A percentile compares a stretch with the other conserved stretches of the same genome.
Conservation (phyloP, 1,140 invertebrate species). For the Meteorus sp. region DNA sequence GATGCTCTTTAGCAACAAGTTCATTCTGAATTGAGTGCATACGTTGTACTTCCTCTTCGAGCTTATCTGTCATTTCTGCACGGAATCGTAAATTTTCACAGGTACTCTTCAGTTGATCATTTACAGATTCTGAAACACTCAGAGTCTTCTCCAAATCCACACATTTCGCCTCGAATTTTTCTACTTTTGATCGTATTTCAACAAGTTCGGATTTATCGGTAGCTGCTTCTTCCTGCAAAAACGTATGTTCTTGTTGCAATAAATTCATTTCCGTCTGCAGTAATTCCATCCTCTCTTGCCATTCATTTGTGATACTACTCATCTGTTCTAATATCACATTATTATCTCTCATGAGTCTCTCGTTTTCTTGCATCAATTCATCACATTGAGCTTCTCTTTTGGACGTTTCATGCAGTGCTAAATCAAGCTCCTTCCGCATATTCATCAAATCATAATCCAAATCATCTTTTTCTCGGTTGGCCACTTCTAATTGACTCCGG, state of each 20-base stretch:
- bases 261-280: slow-evolving; percentile 50
- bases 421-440: slow-evolving; percentile 46
- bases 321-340: slow-evolving; percentile 41
- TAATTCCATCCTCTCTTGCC: not conserved
- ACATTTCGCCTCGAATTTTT: slow-evolving; percentile 54
- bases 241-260: slow-evolving; percentile 54
- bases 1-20: slow-evolving; percentile 36
- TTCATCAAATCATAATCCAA: slow-evolving; percentile 46
- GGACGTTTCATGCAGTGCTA: slow-evolving; percentile 31
- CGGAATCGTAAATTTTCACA: slow-evolving; percentile 36
- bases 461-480: slow-evolving; percentile 39
- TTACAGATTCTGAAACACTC: slow-evolving; percentile 41
- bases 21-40: slow-evolving; percentile 53
- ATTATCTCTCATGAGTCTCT: slow-evolving; percentile 43
- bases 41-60: slow-evolving; percentile 25
- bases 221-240: slow-evolving; percentile 44
- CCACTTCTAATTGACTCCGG: slow-evolving; percentile 33
- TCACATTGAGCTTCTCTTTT: slow-evolving; percentile 26
- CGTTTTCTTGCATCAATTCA: slow-evolving; percentile 37
- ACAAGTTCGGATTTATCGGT: slow-evolving; percentile 49
- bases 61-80: not conserved
- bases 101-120: slow-evolving; percentile 42
- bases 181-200: slow-evolving; percentile 50
- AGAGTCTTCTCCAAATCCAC: slow-evolving; percentile 50
- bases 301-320: slow-evolving; percentile 40